These are phyloP conservation scores for Chaetodon trifasciatus DNA, from an alignment of 2,797 vertebrate species.

Conservation along the genomic window DNA sequence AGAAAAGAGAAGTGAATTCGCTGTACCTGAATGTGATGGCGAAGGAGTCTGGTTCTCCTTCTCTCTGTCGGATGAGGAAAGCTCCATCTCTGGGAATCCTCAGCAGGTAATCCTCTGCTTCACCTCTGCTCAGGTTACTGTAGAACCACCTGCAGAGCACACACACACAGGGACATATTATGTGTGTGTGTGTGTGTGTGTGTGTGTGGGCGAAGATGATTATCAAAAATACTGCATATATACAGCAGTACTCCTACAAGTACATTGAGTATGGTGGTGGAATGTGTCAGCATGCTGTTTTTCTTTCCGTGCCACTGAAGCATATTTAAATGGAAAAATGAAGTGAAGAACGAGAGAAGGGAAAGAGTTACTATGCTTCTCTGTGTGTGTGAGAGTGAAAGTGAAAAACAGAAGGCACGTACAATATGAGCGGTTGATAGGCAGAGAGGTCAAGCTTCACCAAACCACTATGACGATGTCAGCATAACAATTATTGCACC, in stretches of 20 bases:
- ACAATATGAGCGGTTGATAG: no score
- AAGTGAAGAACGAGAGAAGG: neutral
- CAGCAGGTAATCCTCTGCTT: constrained; percentile 96
- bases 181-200: neutral
- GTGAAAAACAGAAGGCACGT: neutral
- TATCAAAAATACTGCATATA: neutral
- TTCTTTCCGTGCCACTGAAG: neutral
- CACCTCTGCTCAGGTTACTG: constrained; percentile 92
- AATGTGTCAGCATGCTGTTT: neutral
- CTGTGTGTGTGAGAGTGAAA: constrained; percentile 13
- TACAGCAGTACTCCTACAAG: neutral
- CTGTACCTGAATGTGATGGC: constrained; percentile 97
- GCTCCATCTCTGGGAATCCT: constrained; percentile 96
- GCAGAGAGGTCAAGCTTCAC: neutral
- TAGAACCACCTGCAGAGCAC: constrained; percentile 93
- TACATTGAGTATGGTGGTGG: neutral
- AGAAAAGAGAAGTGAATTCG: neutral
- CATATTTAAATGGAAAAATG: neutral
- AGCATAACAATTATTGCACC: neutral
- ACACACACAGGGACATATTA: neutral
- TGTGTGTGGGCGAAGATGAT: neutral
- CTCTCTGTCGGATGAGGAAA: constrained; percentile 94
- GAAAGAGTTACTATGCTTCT: neutral
- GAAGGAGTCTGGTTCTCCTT: constrained; percentile 88
- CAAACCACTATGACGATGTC: neutral